Evolutionary conservation across 2,888 invertebrate genomes (phyloP), one percentile per base, ranked within the genome.

Genomic region (Mantis religiosa): DNA sequence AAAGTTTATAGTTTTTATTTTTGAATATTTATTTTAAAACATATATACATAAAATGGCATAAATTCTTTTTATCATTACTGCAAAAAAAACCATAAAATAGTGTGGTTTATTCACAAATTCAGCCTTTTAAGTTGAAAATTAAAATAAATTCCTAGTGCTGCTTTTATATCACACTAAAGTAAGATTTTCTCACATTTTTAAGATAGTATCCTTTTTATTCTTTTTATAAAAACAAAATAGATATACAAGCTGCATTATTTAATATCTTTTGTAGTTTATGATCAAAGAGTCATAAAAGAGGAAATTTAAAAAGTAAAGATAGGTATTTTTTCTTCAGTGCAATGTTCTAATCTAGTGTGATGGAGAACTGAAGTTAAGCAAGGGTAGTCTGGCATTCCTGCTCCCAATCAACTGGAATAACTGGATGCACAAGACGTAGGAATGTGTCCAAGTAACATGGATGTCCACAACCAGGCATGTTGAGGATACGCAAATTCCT

Each of bases 361-460:
- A 71, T 71, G 25, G 25, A 20, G 54, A 41, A 71, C 54, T 20
- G 15, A 71, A 71, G 14, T 71, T 71, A 71, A 71, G 54, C 54
- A 71, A 71, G 54, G 54, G 82, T 82, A 41, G 34, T 88, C 27
- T 84, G 87, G 86, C 97, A 97, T 91, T 96, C 96, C 15, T 94
- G 93, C 89, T 96, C 95, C 95, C 96, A 97, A 92, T 97, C 94
- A 1, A 93, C 92, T 0, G 97, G 95, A 87, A 96, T 93, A 20
- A 96, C 92, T 85, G 95, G 93, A 87, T 94, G 92, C 90, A 96
- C 92, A 28, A 95, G 92, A 54, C 93, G 91, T 14, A 92, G 92
- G 91, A 97, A 96, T 89, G 94, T 93, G 0, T 92, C 92, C 90
- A 97, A 93, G 4, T 94, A 93, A 91, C 97, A 97, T 0, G 96